Conservation (phyloP, 2,113 vertebrate species). For the Xiphophorus couchianus region DNA sequence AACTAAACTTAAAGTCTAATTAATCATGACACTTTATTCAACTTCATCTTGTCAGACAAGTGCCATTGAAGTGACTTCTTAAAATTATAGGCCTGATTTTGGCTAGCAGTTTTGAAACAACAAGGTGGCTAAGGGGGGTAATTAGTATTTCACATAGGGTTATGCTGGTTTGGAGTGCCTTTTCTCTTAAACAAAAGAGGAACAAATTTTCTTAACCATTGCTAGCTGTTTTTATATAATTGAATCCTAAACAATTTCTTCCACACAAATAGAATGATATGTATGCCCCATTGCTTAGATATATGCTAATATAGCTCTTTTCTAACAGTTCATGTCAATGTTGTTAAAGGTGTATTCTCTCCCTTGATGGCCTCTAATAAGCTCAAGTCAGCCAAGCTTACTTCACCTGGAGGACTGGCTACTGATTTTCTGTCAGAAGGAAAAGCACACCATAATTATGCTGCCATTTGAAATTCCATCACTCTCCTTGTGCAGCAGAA, state of each 20-base stretch:
- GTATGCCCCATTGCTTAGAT: slow-evolving; percentile 30
- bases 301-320: slow-evolving; percentile 56
- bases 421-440: slow-evolving; percentile 80
- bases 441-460: slow-evolving; percentile 78
- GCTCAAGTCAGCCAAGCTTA: slow-evolving; percentile 66
- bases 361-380: slow-evolving; percentile 76
- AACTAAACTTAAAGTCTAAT: too few species aligned
- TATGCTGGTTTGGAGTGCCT: too few species aligned
- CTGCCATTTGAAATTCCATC: slow-evolving; percentile 79
- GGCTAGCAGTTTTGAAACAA: too few species aligned
- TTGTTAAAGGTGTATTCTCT: slow-evolving; percentile 73
- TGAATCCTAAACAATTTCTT: slow-evolving; percentile 50
- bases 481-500: slow-evolving; percentile 65
- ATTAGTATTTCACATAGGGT: too few species aligned
- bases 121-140: too few species aligned
- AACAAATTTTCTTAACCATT: slow-evolving; percentile 15
- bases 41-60: too few species aligned
- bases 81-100: too few species aligned
- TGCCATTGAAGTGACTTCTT: too few species aligned
- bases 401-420: slow-evolving; percentile 74
- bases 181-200: slow-evolving; percentile 6
- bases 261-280: slow-evolving; percentile 37
- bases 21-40: too few species aligned
- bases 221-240: slow-evolving; percentile 38
- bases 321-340: slow-evolving; percentile 47